Base-by-base conservation (phyloP, 1,140 invertebrate genomes). In the Ladona fulva region DNA sequence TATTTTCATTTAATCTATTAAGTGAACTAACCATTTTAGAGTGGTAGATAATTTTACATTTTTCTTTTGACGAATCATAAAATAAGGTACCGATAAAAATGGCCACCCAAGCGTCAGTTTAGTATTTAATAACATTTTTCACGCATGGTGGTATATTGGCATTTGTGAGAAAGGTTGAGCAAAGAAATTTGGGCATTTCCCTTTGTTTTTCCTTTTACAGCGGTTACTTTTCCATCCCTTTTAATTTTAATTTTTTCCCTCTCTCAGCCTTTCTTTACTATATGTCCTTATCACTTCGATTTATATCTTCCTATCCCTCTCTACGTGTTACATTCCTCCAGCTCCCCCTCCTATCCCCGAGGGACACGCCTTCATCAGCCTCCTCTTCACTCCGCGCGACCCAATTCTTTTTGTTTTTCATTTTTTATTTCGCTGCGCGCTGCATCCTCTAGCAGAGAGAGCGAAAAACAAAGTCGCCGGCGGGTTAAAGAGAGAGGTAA, bases 361-460 rank as follows among this genome's bases (percentile, higher is more conserved):
- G 52, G 52, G 52, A 66, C n/a, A 12, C 1, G 14, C 52, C 52
- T 66, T 66, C 52, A 66, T 19, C 52, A 66, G 16, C 52, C n/a
- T 22, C n/a, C 52, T 66, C 52, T 66, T 66, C 52, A 16, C 52
- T 66, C 52, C n/a, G n/a, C 16, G 52, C n/a, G 52, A 66, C 52
- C 52, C 52, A 66, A 66, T 66, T 66, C n/a, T 66, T 66, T 66
- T 66, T 66, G 52, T 66, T 66, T 66, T 22, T 66, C 52, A 19
- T 66, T 66, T 66, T 66, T 66, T 66, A 22, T 66, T 66, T 66
- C 52, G 16, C 52, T 22, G 52, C 52, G 52, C 52, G 52, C 52
- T 19, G 52, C 52, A 22, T 12, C 52, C 52, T 66, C 52, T 66
- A 22, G 52, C 52, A 12, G 52, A 19, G 52, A 66, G n/a, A 16